Percentiles rank a stretch among this genome's conserved stretches.
Evolutionary conservation across 1,140 invertebrate genomes (phyloP).

Genomic region (Drosophila azteca): DNA sequence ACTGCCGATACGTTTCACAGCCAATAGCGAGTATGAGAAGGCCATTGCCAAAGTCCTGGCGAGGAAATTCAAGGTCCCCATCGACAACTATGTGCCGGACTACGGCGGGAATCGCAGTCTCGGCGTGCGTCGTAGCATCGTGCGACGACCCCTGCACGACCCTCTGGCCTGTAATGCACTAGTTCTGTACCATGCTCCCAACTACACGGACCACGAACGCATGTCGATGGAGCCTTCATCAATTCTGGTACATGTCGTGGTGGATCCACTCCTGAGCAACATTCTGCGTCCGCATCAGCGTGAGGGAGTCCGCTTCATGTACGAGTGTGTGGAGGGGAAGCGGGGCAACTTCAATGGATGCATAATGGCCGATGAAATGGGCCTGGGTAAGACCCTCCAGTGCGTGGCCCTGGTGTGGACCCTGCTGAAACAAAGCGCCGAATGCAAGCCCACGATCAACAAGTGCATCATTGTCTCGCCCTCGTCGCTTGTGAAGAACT

Average conservation of each 20-base stretch:
- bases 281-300: constrained; percentile 98
- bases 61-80: constrained; percentile 97
- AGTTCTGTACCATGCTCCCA: constrained; percentile 94
- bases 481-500: constrained; percentile 99
- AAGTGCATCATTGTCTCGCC: constrained; percentile 98
- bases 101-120: constrained; percentile 86
- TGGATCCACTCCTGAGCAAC: constrained; percentile 95
- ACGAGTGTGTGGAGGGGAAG: constrained; percentile 98
- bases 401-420: constrained; percentile 99
- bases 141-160: constrained; percentile 93
- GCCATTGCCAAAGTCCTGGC: constrained; percentile 92
- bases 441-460: constrained; percentile 93
- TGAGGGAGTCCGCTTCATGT: constrained; percentile 99
- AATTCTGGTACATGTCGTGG: constrained; percentile 94
- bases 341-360: constrained; percentile 94
- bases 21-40: constrained; percentile 85
- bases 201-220: constrained; percentile 84
- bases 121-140: constrained; percentile 89
- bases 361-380: constrained; percentile 99
- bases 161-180: constrained; percentile 97
- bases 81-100: constrained; percentile 93
- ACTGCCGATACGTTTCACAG: constrained; percentile 51
- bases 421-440: constrained; percentile 92
- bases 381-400: constrained; percentile 97
- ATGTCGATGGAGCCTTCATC: constrained; percentile 84